Conservation (phyloP, 2,888 invertebrate genomes). For the Drosophila neonasuta region DNA sequence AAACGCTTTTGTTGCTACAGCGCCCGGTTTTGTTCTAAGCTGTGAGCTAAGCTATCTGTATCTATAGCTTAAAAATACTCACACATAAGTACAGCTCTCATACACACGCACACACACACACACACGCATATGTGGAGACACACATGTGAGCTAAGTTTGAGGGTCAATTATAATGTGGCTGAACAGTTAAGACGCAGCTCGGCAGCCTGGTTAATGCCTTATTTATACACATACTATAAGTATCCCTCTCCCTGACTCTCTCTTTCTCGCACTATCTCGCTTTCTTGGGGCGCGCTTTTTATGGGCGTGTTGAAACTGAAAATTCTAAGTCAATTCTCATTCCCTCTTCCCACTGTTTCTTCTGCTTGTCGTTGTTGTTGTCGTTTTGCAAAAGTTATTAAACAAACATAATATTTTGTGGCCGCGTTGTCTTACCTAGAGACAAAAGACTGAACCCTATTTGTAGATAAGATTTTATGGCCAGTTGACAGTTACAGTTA, state of each 20-base stretch:
- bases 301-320: conserved; percentile 45
- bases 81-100: conserved; percentile 7
- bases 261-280: background rate
- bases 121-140: background rate
- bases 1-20: conserved; percentile 32
- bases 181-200: conserved; percentile 45
- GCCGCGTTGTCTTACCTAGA: background rate
- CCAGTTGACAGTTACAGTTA: conserved; percentile 69
- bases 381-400: conserved; percentile 42
- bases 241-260: background rate
- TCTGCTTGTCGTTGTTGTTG: background rate
- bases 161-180: conserved; percentile 70
- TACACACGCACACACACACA: background rate
- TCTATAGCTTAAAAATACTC: conserved; percentile 31
- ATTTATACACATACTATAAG: conserved; percentile 14
- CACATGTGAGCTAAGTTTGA: conserved; percentile 48
- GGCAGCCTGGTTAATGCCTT: conserved; percentile 34
- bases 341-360: conserved; percentile 1
- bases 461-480: conserved; percentile 72
- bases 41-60: conserved; percentile 44
- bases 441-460: conserved; percentile 37
- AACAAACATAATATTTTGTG: conserved; percentile 34
- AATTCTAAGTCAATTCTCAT: conserved; percentile 33
- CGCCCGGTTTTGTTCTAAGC: conserved; percentile 39
- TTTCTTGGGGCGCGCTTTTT: conserved; percentile 25